A percentile compares a stretch with the other conserved stretches of the same genome.
Evolutionary conservation across 2,113 vertebrate genomes (phyloP).

Genomic region (Gnathonemus longibarbis): DNA sequence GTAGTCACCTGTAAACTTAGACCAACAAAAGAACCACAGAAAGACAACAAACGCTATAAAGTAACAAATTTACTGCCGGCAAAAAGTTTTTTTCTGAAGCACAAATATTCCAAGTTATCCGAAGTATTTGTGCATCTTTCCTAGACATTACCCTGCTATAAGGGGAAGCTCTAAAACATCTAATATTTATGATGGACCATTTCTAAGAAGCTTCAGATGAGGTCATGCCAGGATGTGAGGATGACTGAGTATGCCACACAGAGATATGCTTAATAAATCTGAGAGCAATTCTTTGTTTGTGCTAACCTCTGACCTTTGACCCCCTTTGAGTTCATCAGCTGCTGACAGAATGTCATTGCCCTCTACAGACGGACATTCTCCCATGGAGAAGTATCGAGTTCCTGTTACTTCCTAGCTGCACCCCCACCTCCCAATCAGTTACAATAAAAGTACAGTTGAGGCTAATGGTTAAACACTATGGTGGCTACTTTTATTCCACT

Average conservation of each 20-base stretch:
- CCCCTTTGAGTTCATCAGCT: not conserved
- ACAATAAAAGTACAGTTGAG: not conserved
- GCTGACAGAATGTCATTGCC: not conserved
- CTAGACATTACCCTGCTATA: not conserved
- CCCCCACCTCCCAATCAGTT: not conserved
- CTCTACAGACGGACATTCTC: not conserved
- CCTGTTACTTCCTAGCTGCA: not conserved
- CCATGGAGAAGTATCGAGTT: not conserved
- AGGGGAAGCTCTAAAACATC: not conserved
- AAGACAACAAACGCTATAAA: not conserved
- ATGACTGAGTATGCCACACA: not conserved
- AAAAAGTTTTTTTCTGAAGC: not conserved
- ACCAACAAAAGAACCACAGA: not conserved
- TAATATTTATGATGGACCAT: not conserved
- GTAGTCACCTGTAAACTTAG: not conserved
- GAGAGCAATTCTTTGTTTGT: not conserved
- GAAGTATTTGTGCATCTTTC: not conserved
- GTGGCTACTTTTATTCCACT: not conserved
- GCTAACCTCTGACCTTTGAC: not conserved
- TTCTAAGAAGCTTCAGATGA: constrained; percentile 8
- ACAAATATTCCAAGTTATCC: constrained; percentile 6
- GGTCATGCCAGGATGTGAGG: not conserved
- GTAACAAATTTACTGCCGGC: not conserved
- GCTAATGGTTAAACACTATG: not conserved
- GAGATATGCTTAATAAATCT: not conserved